These are phyloP conservation scores for Salarias fasciatus DNA, from an alignment of 2,797 vertebrate genomes.

Conservation along the genomic window DNA sequence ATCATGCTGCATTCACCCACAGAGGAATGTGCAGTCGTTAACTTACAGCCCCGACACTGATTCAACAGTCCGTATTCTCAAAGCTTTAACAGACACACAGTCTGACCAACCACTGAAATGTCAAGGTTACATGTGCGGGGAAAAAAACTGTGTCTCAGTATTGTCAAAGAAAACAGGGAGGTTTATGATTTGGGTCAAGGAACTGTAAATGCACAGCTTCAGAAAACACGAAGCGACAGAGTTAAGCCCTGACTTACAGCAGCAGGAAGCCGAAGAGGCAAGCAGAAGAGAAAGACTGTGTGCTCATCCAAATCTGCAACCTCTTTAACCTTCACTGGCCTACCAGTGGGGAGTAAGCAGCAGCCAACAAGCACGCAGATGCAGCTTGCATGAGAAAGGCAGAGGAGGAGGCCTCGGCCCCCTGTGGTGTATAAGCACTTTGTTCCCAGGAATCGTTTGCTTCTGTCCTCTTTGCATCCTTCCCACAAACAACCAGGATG, in stretches of 20 bases:
- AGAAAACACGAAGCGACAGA: constrained; percentile 1
- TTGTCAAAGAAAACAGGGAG: neutral
- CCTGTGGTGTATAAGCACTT: constrained; percentile 48
- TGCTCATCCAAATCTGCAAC: constrained; percentile 46
- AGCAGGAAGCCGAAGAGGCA: constrained; percentile 36
- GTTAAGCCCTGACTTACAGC: constrained; percentile 9
- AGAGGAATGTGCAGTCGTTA: constrained; percentile 30
- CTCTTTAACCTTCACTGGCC: constrained; percentile 54
- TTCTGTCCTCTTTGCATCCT: constrained; percentile 40
- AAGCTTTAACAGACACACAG: too few species aligned
- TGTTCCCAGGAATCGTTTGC: constrained; percentile 64
- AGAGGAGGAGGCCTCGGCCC: constrained; percentile 61
- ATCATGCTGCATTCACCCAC: constrained; percentile 42
- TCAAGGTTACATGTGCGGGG: too few species aligned
- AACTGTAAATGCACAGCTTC: neutral
- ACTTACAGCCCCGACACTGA: constrained; percentile 8
- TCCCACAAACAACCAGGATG: constrained; percentile 27
- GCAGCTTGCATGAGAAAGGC: constrained; percentile 63
- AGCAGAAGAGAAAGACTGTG: constrained; percentile 22
- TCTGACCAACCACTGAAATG: constrained; percentile 9
- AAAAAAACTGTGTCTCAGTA: neutral
- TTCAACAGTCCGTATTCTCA: constrained; percentile 2
- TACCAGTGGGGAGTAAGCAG: constrained; percentile 30
- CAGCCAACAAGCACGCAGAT: constrained; percentile 22
- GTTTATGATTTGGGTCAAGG: neutral